Evolutionary conservation across 2,797 vertebrate genomes (phyloP).

Genomic region (Gobionotothen gibberifrons): DNA sequence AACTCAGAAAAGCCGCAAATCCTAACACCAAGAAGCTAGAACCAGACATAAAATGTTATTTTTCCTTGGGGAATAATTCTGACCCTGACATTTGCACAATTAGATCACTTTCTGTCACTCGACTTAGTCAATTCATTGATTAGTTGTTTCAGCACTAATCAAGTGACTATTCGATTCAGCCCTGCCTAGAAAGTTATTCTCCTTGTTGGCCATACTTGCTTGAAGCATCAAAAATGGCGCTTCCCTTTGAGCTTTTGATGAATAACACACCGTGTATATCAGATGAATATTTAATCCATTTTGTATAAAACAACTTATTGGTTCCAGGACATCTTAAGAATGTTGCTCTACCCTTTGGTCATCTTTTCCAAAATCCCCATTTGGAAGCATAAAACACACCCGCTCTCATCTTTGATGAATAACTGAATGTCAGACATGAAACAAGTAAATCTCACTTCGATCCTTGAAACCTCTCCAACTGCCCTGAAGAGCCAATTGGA

Average conservation of each 20-base stretch:
- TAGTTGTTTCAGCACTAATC: constrained; percentile 35
- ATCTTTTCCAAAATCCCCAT: constrained; percentile 38
- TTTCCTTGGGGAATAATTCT: constrained; percentile 22
- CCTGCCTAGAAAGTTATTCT: neutral
- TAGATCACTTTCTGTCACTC: constrained; percentile 29
- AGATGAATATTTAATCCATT: constrained; percentile 21
- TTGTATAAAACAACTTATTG: constrained; percentile 15
- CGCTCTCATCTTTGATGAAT: constrained; percentile 50
- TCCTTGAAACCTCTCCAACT: constrained; percentile 67
- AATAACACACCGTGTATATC: neutral
- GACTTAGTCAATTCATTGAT: constrained; percentile 32
- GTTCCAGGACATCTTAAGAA: constrained; percentile 29
- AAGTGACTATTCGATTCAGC: constrained; percentile 8
- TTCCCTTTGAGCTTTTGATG: constrained; percentile 17
- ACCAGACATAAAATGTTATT: constrained; percentile 9
- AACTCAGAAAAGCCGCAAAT: constrained; percentile 1
- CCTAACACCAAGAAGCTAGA: neutral
- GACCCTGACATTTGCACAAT: neutral
- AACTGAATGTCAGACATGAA: constrained; percentile 59
- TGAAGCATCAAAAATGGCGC: constrained; percentile 16
- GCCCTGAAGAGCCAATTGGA: constrained; percentile 72
- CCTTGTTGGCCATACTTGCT: constrained; percentile 7
- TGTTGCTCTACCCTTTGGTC: constrained; percentile 45
- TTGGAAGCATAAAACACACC: constrained; percentile 28
- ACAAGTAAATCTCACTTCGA: constrained; percentile 66